Conservation (phyloP, 2,113 vertebrate genomes). For the Hiodon tergisus region DNA sequence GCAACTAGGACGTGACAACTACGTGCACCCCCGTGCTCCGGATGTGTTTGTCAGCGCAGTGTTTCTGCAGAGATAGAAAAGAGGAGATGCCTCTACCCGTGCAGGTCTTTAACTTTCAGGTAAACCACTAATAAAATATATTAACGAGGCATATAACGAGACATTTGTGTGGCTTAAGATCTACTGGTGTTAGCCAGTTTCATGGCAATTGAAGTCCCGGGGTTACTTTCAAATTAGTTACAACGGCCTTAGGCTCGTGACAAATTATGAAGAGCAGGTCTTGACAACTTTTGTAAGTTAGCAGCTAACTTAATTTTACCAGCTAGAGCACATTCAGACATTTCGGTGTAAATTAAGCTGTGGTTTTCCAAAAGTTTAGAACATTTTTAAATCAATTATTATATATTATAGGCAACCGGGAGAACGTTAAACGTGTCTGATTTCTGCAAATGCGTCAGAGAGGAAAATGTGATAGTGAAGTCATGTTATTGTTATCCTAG, state of each 20-base stretch:
- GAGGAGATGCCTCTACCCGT: conserved; percentile 85
- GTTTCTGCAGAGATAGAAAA: conserved; percentile 38
- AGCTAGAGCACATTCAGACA: neutral
- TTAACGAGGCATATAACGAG: neutral
- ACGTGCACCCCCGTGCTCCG: conserved; percentile 30
- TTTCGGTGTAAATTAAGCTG: neutral
- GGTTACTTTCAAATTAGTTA: no score
- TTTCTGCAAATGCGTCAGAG: neutral
- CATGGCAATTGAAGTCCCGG: neutral
- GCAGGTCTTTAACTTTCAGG: conserved; percentile 94
- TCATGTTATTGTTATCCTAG: neutral
- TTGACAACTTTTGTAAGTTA: conserved; percentile 11
- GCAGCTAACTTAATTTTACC: neutral
- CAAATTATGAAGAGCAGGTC: conserved; percentile 23
- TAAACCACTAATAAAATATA: conserved; percentile 41
- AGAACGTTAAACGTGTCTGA: neutral
- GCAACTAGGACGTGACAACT: neutral
- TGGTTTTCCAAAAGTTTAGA: neutral
- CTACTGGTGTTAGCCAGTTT: neutral
- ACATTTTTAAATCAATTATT: neutral
- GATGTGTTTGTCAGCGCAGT: conserved; percentile 42
- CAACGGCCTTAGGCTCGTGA: conserved; percentile 27
- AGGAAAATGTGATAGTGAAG: neutral
- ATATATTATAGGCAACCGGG: neutral
- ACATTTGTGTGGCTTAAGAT: neutral